Base-by-base conservation (phyloP, 2,113 vertebrate genomes). In the Corythornis madagascariensis region DNA sequence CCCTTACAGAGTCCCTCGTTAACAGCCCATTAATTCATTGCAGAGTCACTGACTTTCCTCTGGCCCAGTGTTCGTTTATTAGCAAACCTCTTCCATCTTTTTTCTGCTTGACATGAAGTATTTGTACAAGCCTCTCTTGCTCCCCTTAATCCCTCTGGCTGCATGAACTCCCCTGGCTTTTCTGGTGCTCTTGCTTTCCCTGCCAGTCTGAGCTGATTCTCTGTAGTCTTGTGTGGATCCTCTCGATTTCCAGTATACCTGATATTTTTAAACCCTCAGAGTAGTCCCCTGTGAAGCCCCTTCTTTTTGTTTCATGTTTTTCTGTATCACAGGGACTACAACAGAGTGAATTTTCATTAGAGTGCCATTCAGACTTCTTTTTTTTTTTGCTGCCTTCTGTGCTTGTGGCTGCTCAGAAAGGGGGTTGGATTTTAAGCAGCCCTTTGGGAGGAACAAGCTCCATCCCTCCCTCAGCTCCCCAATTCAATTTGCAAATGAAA, bases 111-210 rank as follows among this genome's bases (percentile, higher is more conserved):
- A 81, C 77, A 75, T 75, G 13, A 93, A 84, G 79, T 78, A 61
- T 90, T 93, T 96, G 48, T 72, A 75, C 86, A 96, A 95, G 53
- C 70, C 61, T 90, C 86, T 93, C 92, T 83, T 88, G 88, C 59
- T 64, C 61, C 65, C 21, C n/a, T 83, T 91, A 93, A 95, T 95
- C 88, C 93, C 57, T 75, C 86, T 94, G 95, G 61, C 76, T 78
- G 24, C 4, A 0, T 74, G 57, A 86, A 69, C 60, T 86, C 80
- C 33, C 38, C 45, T 64, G 86, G 79, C 72, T 90, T 77, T 88
- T 81, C 86, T 88, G 43, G 71, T 94, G 24, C 79, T 91, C 55
- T 81, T 18, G 65, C 56, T 92, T 72, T 90, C 61, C 31, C 35
- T 82, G 42, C 24, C 69, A 94, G 59, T 78, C 66, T 89, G 90